Conservation (phyloP, 2,888 invertebrate genomes). For the Lasioglossum vierecki region DNA sequence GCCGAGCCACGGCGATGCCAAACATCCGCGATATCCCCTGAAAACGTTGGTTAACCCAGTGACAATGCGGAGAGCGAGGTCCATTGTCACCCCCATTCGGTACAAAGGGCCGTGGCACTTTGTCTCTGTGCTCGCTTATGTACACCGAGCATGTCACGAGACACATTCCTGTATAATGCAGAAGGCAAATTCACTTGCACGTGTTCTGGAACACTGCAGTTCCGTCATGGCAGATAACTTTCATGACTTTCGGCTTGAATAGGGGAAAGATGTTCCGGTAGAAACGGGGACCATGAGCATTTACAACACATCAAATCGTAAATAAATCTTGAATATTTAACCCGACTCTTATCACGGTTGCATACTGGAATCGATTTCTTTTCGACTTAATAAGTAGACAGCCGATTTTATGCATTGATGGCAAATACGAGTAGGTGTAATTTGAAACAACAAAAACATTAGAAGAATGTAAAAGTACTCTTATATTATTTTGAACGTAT, state of each 20-base stretch:
- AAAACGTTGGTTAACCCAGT: constrained; percentile 80
- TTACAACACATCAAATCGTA: neutral
- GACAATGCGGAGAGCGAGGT: constrained; percentile 79
- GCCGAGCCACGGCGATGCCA: constrained; percentile 66
- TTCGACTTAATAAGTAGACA: too few relatives aligned
- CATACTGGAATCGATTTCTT: too few relatives aligned
- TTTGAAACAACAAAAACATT: too few relatives aligned
- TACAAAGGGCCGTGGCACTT: constrained; percentile 74
- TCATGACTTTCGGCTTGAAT: constrained; percentile 14
- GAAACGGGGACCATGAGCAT: neutral
- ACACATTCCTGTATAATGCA: constrained; percentile 79
- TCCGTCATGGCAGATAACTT: constrained; percentile 33
- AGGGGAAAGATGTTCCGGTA: neutral
- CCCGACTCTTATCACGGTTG: too few relatives aligned
- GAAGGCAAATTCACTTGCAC: constrained; percentile 70
- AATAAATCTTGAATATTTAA: neutral
- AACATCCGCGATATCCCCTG: constrained; percentile 66
- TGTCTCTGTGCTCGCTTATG: constrained; percentile 64
- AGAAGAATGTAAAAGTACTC: too few relatives aligned
- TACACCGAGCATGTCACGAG: constrained; percentile 61
- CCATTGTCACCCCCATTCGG: constrained; percentile 73
- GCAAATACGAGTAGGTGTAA: too few relatives aligned
- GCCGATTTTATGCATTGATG: too few relatives aligned
- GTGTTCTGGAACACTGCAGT: constrained; percentile 38
- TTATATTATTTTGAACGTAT: too few relatives aligned